Conservation (phyloP, 2,113 vertebrate species). For the Lathamus discolor region DNA sequence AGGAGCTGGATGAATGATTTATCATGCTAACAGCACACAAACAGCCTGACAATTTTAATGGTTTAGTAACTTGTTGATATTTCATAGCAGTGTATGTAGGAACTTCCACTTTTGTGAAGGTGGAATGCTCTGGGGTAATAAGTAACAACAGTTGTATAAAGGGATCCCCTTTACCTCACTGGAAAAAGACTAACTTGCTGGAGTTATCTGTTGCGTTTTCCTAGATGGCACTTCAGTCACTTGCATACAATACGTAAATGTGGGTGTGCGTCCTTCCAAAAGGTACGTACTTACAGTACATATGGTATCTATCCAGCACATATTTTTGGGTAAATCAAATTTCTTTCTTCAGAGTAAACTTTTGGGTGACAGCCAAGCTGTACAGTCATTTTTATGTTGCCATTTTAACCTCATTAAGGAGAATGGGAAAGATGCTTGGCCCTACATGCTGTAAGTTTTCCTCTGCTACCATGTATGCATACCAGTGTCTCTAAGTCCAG, state of each 20-base stretch:
- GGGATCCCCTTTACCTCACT: background rate
- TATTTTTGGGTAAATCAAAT: background rate
- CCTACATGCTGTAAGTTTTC: background rate
- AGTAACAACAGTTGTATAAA: background rate
- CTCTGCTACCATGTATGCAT: background rate
- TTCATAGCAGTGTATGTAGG: background rate
- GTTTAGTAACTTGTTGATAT: background rate
- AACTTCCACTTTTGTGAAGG: background rate
- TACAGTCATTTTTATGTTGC: background rate
- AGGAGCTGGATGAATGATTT: background rate
- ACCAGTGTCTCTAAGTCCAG: background rate
- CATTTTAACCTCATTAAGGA: background rate
- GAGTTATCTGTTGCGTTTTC: background rate
- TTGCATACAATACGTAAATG: background rate
- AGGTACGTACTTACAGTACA: background rate
- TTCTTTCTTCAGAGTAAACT: slow-evolving; percentile 16
- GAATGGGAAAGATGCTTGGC: background rate
- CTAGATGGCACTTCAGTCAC: background rate
- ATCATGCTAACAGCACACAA: background rate
- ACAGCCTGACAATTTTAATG: background rate
- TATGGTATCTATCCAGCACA: background rate
- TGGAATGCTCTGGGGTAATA: background rate
- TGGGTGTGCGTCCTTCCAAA: background rate
- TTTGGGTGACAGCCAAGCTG: background rate
- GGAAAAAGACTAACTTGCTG: background rate